Conservation (phyloP, 2,113 vertebrate species). For the Erythrolamprus reginae region DNA sequence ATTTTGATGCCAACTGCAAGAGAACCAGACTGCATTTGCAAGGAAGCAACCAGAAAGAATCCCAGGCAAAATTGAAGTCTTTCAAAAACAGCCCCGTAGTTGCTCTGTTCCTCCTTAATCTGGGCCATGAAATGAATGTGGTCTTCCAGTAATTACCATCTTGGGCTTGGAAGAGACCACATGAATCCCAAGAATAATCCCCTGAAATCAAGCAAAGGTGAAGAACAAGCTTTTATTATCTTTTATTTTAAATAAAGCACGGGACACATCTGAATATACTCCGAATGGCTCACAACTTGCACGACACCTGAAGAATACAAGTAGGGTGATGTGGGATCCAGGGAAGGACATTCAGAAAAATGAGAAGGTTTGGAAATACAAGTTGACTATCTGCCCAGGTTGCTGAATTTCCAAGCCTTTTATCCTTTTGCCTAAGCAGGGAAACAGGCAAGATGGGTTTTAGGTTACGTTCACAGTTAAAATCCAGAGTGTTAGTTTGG, state of each 20-base stretch:
- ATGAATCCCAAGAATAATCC: background rate
- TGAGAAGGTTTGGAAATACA: background rate
- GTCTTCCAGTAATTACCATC: constrained; percentile 26
- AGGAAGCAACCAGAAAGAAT: background rate
- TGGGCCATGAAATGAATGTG: background rate
- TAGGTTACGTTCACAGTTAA: background rate
- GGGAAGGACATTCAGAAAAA: background rate
- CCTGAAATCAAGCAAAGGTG: background rate
- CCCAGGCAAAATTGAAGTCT: background rate
- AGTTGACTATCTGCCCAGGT: background rate
- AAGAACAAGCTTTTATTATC: background rate
- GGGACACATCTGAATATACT: background rate
- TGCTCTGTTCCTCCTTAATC: constrained; percentile 12
- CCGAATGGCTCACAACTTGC: background rate
- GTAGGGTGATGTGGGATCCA: background rate
- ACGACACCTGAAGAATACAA: background rate
- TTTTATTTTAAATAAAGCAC: background rate
- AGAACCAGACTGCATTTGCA: background rate
- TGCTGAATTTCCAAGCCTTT: background rate
- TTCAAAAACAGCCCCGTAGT: fast-evolving
- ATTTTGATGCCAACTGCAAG: background rate
- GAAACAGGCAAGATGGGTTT: background rate
- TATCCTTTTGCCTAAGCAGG: background rate
- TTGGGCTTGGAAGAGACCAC: fast-evolving
- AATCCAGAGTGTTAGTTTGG: background rate